Evolutionary conservation across 2,113 vertebrate species (phyloP), one percentile per base, ranked within the genome.

Genomic region (Anoura caudifer): DNA sequence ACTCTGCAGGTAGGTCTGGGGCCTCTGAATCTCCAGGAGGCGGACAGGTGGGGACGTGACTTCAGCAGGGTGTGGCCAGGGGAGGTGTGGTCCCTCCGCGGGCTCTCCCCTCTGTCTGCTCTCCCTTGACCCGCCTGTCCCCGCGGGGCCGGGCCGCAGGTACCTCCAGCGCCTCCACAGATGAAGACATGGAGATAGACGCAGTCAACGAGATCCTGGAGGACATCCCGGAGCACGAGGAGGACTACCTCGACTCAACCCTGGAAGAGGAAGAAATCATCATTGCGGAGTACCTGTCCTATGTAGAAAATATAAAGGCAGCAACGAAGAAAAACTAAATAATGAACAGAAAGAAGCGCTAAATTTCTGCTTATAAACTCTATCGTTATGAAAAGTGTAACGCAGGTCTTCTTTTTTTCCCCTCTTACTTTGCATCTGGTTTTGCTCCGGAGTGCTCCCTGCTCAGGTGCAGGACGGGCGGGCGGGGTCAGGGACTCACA

Each of bases 241-340:
- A 99, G 86, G 99, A 99, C 87, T 99, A 99, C 95, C 98, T 99
- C 65, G 99, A 99, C 97, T 98, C 99, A 89, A 99, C 99, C 0
- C 99, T 99, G 96, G 99, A 99, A 95, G 99, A 99, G 19, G 99
- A 99, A 96, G 98, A 98, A 10, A 94, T 99, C 69, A 98, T 99
- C 72, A 99, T 99, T 77, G 97, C 97, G 9, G 98, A 98, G 96
- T 99, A 99, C 95, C 98, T 99, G 97, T 98, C 98, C 70, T 99
- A 99, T 33, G 95, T 99, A 73, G 98, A 98, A 81, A 97, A 43
- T 8, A 81, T 86, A 56, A 96, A 95, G 94, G 89, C 56, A 0
- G 91, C 94, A 14, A 15, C 94, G 1, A 92, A 90, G 92, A 67
- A 87, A 91, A 95, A 79, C 96, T 97, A 63, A 86, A 16, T 52